Percentiles rank a stretch among this genome's conserved stretches.
phyloP scores from a whole-genome alignment of 2,113 vertebrate species.

The Megaptera novaeangliae region DNA sequence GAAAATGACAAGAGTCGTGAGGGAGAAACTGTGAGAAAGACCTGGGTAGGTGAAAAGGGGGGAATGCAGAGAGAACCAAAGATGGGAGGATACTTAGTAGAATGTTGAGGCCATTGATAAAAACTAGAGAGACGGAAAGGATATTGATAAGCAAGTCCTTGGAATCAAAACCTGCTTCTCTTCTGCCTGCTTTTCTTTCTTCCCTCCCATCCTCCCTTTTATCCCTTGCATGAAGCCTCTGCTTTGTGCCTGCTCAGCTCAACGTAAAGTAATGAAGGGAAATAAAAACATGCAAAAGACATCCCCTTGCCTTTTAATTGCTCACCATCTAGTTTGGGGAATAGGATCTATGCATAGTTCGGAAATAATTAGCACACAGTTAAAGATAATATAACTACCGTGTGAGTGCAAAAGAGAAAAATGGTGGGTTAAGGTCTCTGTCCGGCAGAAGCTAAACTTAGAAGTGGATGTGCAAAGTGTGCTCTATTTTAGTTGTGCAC shows the following conservation, averaged over 20 bases:
- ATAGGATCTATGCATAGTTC: background rate
- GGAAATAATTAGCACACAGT: background rate
- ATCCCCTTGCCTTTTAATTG: background rate
- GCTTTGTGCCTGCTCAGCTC: background rate
- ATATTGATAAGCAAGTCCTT: background rate
- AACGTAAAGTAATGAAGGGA: background rate
- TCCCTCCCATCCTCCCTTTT: background rate
- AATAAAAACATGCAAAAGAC: background rate
- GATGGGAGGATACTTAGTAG: background rate
- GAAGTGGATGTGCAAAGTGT: background rate
- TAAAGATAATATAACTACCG: background rate
- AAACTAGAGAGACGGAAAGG: background rate
- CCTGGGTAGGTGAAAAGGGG: background rate
- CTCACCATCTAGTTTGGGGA: background rate
- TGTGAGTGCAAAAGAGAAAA: background rate
- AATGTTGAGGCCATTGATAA: background rate
- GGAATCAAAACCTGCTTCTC: background rate
- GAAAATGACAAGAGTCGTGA: background rate
- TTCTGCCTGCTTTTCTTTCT: background rate
- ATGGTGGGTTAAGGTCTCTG: background rate
- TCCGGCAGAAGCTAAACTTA: background rate
- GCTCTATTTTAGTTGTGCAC: background rate
- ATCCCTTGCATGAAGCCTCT: background rate
- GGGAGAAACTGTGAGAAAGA: background rate
- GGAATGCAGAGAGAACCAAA: background rate